A percentile compares a stretch with the other conserved stretches of the same genome.
These are phyloP conservation scores for Dryoscopus gambensis DNA, from an alignment of 2,113 vertebrate genomes.

Conservation along the genomic window DNA sequence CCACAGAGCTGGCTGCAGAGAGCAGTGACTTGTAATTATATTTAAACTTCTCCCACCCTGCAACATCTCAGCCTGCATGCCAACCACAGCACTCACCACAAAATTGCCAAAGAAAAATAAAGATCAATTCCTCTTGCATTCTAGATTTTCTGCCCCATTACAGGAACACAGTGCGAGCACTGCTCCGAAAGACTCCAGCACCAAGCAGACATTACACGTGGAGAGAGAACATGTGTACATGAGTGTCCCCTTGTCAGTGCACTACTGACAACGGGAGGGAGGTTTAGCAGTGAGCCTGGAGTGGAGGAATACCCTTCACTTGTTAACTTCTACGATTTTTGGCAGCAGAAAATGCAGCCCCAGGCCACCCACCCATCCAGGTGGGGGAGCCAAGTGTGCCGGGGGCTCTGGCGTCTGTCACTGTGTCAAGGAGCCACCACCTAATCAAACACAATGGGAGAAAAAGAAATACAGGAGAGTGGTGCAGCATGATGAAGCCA, in stretches of 20 bases:
- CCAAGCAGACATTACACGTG: background rate
- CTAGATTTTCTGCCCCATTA: background rate
- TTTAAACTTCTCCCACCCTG: background rate
- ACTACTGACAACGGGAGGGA: rapidly evolving
- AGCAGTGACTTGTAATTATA: background rate
- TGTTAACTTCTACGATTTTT: background rate
- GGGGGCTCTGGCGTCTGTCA: background rate
- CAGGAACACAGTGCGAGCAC: background rate
- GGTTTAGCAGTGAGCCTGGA: background rate
- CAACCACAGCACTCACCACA: background rate
- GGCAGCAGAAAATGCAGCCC: background rate
- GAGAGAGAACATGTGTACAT: rapidly evolving
- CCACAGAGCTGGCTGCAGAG: background rate
- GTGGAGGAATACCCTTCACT: background rate
- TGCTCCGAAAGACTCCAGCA: background rate
- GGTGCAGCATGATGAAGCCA: background rate
- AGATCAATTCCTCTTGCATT: background rate
- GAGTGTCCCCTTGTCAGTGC: no score
- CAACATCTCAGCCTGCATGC: background rate
- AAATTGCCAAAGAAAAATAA: conserved; percentile 15
- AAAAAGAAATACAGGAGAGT: background rate
- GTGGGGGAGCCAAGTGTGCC: background rate
- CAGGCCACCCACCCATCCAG: background rate
- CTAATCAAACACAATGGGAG: background rate
- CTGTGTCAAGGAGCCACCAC: background rate